A percentile compares a stretch with the other conserved stretches of the same genome.
These are phyloP conservation scores for Tringa solitaria DNA, from an alignment of 2,113 vertebrate genomes.

Conservation along the genomic window DNA sequence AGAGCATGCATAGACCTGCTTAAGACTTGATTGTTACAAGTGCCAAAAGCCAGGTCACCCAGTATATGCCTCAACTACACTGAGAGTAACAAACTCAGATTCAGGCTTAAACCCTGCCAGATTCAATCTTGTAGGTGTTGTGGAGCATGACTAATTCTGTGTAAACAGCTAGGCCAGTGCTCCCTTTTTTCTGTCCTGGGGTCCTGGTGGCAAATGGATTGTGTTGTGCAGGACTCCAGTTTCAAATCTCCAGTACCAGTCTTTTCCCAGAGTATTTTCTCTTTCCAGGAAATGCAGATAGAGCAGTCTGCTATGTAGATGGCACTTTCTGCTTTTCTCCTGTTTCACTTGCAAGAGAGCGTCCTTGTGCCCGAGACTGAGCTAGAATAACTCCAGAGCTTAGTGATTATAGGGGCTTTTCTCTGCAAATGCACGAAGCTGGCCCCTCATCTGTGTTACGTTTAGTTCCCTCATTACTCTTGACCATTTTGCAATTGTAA, in stretches of 20 bases:
- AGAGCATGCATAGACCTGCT: neutral
- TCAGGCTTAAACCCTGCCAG: neutral
- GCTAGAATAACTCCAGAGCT: neutral
- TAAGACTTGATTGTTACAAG: neutral
- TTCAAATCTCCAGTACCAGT: neutral
- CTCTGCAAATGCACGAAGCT: neutral
- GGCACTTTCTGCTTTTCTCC: neutral
- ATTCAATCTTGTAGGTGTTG: neutral
- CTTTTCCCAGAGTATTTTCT: neutral
- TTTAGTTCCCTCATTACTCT: neutral
- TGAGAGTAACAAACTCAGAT: neutral
- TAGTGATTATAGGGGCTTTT: accelerated
- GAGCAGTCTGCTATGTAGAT: neutral
- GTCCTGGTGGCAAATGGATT: neutral
- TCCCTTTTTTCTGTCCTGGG: neutral
- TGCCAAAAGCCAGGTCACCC: neutral
- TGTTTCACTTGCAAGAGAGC: neutral
- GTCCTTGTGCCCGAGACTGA: neutral
- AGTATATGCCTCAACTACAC: neutral
- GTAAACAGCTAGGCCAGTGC: neutral
- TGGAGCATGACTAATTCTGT: neutral
- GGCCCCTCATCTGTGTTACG: neutral
- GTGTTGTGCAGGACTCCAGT: neutral
- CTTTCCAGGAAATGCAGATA: neutral
- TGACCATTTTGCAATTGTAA: neutral